Percentiles rank a stretch among this genome's conserved stretches.
These are phyloP conservation scores for Rosalia funebris DNA, from an alignment of 2,888 invertebrate genomes.

Conservation along the genomic window DNA sequence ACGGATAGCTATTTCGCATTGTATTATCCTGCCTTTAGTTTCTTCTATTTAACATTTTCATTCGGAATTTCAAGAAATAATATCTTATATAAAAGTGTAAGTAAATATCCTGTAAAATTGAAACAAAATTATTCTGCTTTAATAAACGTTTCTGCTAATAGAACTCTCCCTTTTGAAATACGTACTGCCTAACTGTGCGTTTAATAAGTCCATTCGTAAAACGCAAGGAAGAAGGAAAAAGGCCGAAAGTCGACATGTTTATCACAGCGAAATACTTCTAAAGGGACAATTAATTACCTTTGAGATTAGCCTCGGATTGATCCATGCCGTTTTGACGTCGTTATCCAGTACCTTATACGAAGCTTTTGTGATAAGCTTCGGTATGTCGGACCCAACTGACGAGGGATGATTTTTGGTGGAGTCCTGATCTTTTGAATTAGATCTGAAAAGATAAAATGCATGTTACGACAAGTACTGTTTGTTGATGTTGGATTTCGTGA, in stretches of 20 bases:
- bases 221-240: conserved; percentile 1
- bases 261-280: conserved; percentile 5
- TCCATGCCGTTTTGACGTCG: conserved; percentile 70
- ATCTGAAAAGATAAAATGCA: conserved; percentile 50
- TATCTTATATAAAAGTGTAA: no score
- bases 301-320: conserved; percentile 69
- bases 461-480: neutral
- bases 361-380: conserved; percentile 65
- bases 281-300: conserved; percentile 63
- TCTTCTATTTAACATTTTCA: no score
- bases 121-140: no score
- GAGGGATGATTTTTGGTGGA: conserved; percentile 48
- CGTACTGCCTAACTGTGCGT: neutral
- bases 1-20: no score
- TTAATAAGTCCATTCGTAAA: neutral
- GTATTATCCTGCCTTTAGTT: no score
- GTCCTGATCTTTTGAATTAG: conserved; percentile 53
- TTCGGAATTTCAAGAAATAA: no score
- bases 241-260: conserved; percentile 5
- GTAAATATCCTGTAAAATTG: no score
- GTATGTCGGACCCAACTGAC: conserved; percentile 54
- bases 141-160: neutral
- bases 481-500: no score
- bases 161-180: neutral
- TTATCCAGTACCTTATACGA: conserved; percentile 67